Base-by-base conservation (phyloP, 2,113 vertebrate genomes). In the Salvator merianae region DNA sequence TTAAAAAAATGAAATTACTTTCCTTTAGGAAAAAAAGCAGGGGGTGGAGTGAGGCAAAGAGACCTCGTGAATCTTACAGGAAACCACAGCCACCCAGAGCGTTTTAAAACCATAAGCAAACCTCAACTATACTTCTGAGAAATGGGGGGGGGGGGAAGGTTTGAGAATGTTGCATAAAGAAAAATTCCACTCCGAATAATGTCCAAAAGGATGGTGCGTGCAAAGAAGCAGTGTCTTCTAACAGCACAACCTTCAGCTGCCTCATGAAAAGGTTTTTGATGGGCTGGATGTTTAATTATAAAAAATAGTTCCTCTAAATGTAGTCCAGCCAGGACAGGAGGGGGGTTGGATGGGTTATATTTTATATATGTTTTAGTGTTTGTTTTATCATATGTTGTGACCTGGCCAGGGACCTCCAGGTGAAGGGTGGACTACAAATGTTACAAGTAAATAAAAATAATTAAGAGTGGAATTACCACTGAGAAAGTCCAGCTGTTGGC, bases 1-100 rank as follows among this genome's bases (percentile, higher is more conserved):
- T 59, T 79, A 47, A 74, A 65, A 28, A 72, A 38, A 53, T 24
- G n/a, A 69, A 88, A 83, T 78, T 79, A 73, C 43, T 73, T 78
- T 73, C 30, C 47, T 82, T 76, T 22, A 34, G 24, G 62, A 81
- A 77, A 59, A 79, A 62, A 9, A 28, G 70, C 9, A 9, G 43
- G 10, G 43, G 43, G 43, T 75, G 65, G 30, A 75, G 75, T 55
- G 62, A 79, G 55, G 22, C 55, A 55, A 7, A 88, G 62, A 83
- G 16, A 82, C 20, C 59, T 65, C 28, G 66, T 38, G 47, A 24
- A 65, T 78, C 53, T 55, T 82, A 65, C 65, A 70, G 28, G 76
- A 71, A 86, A 86, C 36, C 38, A 77, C 68, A 79, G 74, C 32
- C 62, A 73, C 78, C 72, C 59, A 38, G n/a, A 13, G 38, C 53